Percentiles rank a stretch among this genome's conserved stretches.
Conservation (phyloP, 2,797 vertebrate genomes). For the Poecilia picta region DNA sequence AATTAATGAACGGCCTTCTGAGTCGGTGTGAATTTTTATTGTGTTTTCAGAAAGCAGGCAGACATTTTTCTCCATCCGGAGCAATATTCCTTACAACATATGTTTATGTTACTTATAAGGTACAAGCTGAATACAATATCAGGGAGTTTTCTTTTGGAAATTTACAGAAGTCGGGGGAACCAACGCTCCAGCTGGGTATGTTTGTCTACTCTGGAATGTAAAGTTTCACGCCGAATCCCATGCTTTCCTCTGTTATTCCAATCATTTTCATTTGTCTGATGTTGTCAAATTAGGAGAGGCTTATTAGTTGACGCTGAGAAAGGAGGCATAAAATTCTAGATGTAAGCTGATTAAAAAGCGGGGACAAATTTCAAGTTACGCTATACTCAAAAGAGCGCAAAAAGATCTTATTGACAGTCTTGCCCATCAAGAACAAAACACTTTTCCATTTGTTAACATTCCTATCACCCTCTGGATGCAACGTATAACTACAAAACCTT, state of each 20-base stretch:
- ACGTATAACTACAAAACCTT: neutral
- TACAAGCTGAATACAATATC: neutral
- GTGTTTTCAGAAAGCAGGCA: neutral
- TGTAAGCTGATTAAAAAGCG: no score
- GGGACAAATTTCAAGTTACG: no score
- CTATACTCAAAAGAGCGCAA: neutral
- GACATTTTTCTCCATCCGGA: neutral
- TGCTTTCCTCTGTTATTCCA: neutral
- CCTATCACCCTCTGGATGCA: neutral
- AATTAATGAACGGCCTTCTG: conserved; percentile 15
- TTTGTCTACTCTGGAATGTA: neutral
- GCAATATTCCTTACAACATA: neutral
- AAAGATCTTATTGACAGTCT: neutral
- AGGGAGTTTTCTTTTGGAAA: neutral
- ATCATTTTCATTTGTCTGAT: neutral
- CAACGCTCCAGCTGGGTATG: neutral
- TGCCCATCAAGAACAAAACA: neutral
- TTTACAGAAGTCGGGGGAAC: neutral
- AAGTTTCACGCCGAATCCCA: neutral
- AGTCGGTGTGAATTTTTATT: conserved; percentile 13
- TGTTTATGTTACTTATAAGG: neutral
- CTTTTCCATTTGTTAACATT: neutral
- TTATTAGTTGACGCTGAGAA: neutral
- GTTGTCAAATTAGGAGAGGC: neutral
- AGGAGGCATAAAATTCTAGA: neutral